A percentile compares a stretch with the other conserved stretches of the same genome.
Evolutionary conservation across 2,113 vertebrate genomes (phyloP).

Genomic region (Capreolus pygargus): DNA sequence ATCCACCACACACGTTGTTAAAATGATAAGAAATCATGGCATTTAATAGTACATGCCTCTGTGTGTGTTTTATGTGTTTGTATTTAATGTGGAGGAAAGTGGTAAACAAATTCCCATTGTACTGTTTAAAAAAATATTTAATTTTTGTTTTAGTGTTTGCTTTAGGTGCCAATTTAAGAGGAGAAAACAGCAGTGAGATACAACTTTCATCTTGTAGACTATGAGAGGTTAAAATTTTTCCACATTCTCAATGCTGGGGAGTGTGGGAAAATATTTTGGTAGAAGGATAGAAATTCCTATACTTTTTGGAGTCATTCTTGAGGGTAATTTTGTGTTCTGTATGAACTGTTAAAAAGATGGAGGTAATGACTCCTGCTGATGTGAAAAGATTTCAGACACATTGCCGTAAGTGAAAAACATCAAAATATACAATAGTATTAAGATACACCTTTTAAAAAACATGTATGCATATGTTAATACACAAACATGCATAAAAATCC

Average conservation of each 20-base stretch:
- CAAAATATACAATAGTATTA: neutral
- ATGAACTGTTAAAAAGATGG: neutral
- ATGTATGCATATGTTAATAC: neutral
- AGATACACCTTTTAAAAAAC: neutral
- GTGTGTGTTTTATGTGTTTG: neutral
- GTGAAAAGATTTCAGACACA: neutral
- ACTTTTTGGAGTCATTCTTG: neutral
- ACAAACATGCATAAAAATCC: neutral
- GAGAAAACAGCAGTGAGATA: neutral
- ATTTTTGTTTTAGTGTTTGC: neutral
- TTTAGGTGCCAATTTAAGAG: neutral
- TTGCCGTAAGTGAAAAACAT: neutral
- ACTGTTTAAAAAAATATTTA: neutral
- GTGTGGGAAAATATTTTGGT: neutral
- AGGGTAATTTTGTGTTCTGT: neutral
- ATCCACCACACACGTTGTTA: neutral
- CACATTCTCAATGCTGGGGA: neutral
- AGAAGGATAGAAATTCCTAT: neutral
- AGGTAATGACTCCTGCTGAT: neutral
- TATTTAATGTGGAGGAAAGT: neutral
- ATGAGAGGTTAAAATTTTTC: neutral
- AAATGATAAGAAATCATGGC: neutral
- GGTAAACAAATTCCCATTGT: neutral
- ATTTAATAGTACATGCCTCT: accelerated
- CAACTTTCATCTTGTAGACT: neutral